Base-by-base conservation (phyloP, 2,113 vertebrate species). In the Guaruba guarouba region DNA sequence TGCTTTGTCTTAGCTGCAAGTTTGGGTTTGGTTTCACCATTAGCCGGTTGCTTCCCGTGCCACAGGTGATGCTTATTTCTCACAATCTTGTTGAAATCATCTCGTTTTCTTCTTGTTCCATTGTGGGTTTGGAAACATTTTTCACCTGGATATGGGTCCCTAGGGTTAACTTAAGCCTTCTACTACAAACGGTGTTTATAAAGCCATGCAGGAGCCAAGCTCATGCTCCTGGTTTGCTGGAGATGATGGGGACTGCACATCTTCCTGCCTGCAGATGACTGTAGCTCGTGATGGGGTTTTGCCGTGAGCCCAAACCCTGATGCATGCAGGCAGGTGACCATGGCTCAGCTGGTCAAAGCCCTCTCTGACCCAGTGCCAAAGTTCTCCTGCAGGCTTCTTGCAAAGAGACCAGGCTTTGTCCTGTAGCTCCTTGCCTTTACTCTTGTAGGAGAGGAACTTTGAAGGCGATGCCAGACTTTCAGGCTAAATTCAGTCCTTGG, bases 291-390 rank as follows among this genome's bases (percentile, higher is more conserved):
- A 5, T 10, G 41, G 37, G 46, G 6, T 22, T 48, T 55, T 46
- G 55, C 13, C 61, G 43, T 31, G 27, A 68, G 14, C 79, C 15
- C 61, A 19, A 24, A 18, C 37, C 44, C 35, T 44, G 24, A 10
- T 44, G 27, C 0, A 0, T 8, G 67, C 37, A 78, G 57, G 16
- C 15, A 46, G 35, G 23, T 1, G 1, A 35, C 57, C 1, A 0
- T 51, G n/a, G 19, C 59, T 62, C 17, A 28, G 28, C 13, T 2
- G 1, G 16, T n/a, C 59, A 39, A 37, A 64, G 35, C 8, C 43
- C 41, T 11, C 17, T 46, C 19, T 71, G 67, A 24, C 17, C 39
- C 49, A 17, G 44, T 13, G 75, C 52, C 66, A 64, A 31, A 24
- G 22, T 52, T 64, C 49, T 49, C 54, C 28, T 37, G 17, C 0